Percentiles rank a stretch among this genome's conserved stretches.
Evolutionary conservation across 2,888 invertebrate genomes (phyloP).

Genomic region (Drosophila macrothrix): DNA sequence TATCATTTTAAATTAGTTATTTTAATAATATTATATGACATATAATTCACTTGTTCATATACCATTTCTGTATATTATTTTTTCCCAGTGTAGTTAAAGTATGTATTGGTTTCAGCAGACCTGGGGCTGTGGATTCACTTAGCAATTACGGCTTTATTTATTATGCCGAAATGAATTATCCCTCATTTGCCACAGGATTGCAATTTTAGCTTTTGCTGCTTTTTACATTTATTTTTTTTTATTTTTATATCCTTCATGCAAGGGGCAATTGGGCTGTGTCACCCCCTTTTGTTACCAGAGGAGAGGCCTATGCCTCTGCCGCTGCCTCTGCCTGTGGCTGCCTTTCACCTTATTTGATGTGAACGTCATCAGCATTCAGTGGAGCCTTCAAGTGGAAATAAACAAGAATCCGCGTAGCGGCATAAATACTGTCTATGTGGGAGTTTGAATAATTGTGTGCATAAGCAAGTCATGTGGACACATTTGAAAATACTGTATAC

Average conservation of each 20-base stretch:
- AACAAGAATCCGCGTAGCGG: constrained; percentile 4
- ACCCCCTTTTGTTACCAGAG: not conserved
- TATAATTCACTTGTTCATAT: not conserved
- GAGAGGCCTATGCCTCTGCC: not conserved
- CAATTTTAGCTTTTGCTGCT: constrained; percentile 78
- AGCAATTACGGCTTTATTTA: constrained; percentile 81
- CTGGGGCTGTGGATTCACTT: constrained; percentile 58
- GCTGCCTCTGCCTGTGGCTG: not conserved
- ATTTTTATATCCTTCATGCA: constrained; percentile 14
- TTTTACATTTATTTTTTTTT: not conserved
- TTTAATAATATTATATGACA: not conserved
- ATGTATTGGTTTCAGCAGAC: constrained; percentile 15
- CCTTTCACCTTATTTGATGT: constrained; percentile 17
- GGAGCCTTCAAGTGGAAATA: constrained; percentile 37
- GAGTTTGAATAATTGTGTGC: constrained; percentile 2
- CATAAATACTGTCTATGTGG: not conserved
- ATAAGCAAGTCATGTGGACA: constrained; percentile 9
- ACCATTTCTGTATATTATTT: not conserved
- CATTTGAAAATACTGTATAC: constrained; percentile 1
- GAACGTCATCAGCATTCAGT: constrained; percentile 40
- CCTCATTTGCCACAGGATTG: constrained; percentile 67
- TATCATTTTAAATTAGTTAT: not conserved
- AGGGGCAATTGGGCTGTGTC: not conserved
- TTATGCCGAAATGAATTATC: constrained; percentile 83
- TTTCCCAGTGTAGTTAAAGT: not conserved